Evolutionary conservation across 1,140 invertebrate genomes (phyloP).

Genomic region (Diploscapter pachys): DNA sequence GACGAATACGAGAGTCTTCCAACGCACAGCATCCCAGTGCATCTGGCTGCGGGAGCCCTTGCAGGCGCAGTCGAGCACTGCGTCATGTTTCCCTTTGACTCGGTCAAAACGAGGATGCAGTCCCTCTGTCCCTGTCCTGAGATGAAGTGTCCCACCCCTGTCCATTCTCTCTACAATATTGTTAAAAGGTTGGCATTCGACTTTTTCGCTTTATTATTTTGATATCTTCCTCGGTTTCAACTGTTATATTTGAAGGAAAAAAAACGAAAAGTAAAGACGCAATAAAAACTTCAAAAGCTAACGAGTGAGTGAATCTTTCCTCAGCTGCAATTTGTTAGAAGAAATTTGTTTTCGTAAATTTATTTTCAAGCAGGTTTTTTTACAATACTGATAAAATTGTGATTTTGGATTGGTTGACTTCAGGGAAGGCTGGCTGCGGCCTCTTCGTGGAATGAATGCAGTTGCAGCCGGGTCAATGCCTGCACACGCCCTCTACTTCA

Average conservation of each 20-base stretch:
- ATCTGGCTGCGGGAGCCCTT: slow-evolving; percentile 92
- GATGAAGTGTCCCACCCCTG: slow-evolving; percentile 70
- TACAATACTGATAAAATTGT: neutral
- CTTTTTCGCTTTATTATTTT: neutral
- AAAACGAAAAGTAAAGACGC: no score
- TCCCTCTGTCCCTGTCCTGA: slow-evolving; percentile 74
- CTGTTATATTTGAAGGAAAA: no score
- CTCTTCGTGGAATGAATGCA: slow-evolving; percentile 84
- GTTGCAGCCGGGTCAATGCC: slow-evolving; percentile 92
- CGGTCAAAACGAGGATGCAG: slow-evolving; percentile 87
- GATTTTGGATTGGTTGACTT: neutral
- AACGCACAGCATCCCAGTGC: slow-evolving; percentile 60
- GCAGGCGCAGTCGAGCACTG: slow-evolving; percentile 97
- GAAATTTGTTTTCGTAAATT: no score
- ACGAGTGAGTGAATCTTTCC: no score
- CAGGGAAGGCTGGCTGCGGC: slow-evolving; percentile 83
- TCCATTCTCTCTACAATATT: slow-evolving; percentile 65
- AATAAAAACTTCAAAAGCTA: no score
- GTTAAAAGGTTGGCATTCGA: slow-evolving; percentile 19
- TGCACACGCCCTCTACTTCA: slow-evolving; percentile 97
- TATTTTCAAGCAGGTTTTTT: no score
- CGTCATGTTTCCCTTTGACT: slow-evolving; percentile 59
- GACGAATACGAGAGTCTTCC: slow-evolving; percentile 51
- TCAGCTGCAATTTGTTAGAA: no score
- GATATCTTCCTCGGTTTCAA: neutral